phyloP scores from a whole-genome alignment of 1,140 invertebrate species.

The Zaprionus lachaisei region DNA sequence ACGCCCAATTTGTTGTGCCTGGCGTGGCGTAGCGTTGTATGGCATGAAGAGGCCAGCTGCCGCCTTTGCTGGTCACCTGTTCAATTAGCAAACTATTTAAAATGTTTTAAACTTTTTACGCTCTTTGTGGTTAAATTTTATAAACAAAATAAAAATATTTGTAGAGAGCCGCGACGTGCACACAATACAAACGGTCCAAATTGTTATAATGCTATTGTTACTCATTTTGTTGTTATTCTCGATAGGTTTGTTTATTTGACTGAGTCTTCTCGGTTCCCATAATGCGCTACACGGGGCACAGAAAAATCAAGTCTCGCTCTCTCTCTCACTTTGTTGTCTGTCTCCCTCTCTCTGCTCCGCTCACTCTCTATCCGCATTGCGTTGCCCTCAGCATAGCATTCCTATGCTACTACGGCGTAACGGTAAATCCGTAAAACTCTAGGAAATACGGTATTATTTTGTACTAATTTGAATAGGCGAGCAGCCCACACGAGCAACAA shows the following conservation, averaged over 20 bases:
- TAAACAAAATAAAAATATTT: conserved; percentile 76
- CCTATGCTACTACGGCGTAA: conserved; percentile 61
- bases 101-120: conserved; percentile 81
- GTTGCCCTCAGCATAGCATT: conserved; percentile 43
- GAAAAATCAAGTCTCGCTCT: conserved; percentile 12
- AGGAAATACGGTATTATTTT: conserved; percentile 83
- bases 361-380: not conserved
- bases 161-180: conserved; percentile 14
- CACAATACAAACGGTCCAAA: conserved; percentile 23
- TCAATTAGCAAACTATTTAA: conserved; percentile 83
- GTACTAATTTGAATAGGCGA: conserved; percentile 81
- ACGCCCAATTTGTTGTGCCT: conserved; percentile 10
- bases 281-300: conserved; percentile 33
- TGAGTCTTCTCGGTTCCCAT: conserved; percentile 46
- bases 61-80: conserved; percentile 62
- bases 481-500: conserved; percentile 54
- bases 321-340: not conserved
- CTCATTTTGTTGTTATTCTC: not conserved
- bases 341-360: not conserved
- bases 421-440: conserved; percentile 77
- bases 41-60: not conserved
- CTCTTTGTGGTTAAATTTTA: conserved; percentile 58
- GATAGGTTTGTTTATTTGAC: not conserved
- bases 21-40: too few species aligned
- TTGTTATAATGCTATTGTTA: not conserved